phyloP scores from a whole-genome alignment of 2,888 invertebrate genomes.

The Amiota communis region DNA sequence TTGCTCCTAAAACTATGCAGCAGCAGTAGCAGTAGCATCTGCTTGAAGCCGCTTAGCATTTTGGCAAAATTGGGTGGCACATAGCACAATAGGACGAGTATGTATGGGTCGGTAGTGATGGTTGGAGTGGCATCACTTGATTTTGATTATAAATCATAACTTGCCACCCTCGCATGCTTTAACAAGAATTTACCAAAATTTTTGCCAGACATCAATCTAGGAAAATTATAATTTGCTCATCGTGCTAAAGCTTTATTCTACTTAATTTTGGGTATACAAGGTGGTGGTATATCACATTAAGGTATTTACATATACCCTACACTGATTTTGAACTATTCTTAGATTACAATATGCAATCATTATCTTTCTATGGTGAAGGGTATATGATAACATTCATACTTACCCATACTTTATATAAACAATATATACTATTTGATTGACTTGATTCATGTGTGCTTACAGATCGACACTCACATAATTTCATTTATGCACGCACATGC shows the following conservation, averaged over 20 bases:
- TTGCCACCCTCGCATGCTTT: neutral
- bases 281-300: no score
- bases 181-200: neutral
- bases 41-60: neutral
- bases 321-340: no score
- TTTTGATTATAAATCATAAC: constrained; percentile 23
- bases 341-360: no score
- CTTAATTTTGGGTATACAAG: no score
- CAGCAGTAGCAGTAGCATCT: constrained; percentile 9
- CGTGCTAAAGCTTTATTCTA: neutral
- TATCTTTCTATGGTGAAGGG: no score
- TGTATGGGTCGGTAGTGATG: no score
- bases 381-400: no score
- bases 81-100: no score
- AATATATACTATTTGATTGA: no score
- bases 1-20: constrained; percentile 12
- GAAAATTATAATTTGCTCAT: constrained; percentile 24
- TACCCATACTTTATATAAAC: no score
- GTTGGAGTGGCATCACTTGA: neutral
- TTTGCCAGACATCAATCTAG: constrained; percentile 20
- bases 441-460: constrained; percentile 4
- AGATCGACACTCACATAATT: constrained; percentile 1
- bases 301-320: no score
- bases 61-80: no score
- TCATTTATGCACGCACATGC: constrained; percentile 6